Evolutionary conservation across 2,113 vertebrate species (phyloP).

Genomic region (Tonatia bakeri): DNA sequence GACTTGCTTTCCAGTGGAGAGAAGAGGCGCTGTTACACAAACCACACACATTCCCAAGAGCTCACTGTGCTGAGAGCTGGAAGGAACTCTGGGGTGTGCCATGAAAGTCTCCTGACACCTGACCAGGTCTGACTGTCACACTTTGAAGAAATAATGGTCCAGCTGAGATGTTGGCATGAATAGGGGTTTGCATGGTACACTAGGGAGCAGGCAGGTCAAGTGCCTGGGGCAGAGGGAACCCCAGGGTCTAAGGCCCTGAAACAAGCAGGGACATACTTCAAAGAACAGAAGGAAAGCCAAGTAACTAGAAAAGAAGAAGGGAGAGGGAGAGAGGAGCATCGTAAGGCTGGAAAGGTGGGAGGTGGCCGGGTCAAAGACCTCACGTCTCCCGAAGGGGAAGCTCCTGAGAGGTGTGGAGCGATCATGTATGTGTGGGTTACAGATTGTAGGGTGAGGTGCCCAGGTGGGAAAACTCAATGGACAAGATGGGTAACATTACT

Average conservation of each 20-base stretch:
- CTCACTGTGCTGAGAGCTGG: not conserved
- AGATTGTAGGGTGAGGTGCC: too few species aligned
- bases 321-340: not conserved
- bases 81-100: not conserved
- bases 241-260: not conserved
- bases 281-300: not conserved
- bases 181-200: too few species aligned
- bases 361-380: too few species aligned
- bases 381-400: not conserved
- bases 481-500: not conserved
- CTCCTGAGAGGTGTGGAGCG: too few species aligned
- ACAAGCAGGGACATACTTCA: too few species aligned
- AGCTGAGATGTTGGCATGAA: accelerated
- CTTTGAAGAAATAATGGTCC: not conserved
- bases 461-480: accelerated
- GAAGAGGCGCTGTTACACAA: not conserved
- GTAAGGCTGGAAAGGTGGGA: not conserved
- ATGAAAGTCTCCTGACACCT: not conserved
- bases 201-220: not conserved
- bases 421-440: not conserved
- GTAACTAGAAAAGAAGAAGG: not conserved
- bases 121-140: not conserved
- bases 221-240: not conserved
- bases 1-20: not conserved
- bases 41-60: not conserved